Evolutionary conservation across 1,140 invertebrate genomes (phyloP), one percentile per base, ranked within the genome.

Genomic region (Stegodyphus mimosarum): DNA sequence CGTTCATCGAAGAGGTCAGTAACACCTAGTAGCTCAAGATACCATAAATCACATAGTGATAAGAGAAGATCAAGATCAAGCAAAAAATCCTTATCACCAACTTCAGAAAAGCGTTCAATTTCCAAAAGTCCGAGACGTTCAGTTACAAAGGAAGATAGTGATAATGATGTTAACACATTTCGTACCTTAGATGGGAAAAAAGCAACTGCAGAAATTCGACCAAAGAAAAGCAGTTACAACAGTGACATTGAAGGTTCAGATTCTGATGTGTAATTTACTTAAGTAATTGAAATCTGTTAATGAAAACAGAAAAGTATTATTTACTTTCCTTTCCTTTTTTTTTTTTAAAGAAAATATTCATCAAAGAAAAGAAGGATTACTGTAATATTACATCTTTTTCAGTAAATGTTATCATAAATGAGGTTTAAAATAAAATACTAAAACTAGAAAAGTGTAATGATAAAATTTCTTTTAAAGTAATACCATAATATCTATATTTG

Each of bases 241-340:
- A 84, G 81, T 84, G 81, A 84, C 70, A n/a, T 7, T 10, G 53
- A 63, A 74, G 73, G 64, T 13, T 84, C 81, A 1, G 81, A 84
- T 55, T 84, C 81, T 17, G 81, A 84, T 33, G 33, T 3, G 3
- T 33, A 33, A 33, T 33, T 33, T 33, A 33, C 33, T 33, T 33
- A 33, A 33, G 33, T 33, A n/a, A 33, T 33, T 33, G 33, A 3
- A 33, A 33, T 33, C 33, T 33, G 33, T 33, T 33, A 33, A 1
- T 1, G 33, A 33, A 33, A 33, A 33, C 33, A 33, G 33, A 33
- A 33, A 33, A n/a, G n/a, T n/a, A n/a, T n/a, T n/a, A n/a, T n/a
- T n/a, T n/a, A n/a, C n/a, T n/a, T n/a, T n/a, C n/a, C n/a, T n/a
- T n/a, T 33, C 1, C 33, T 33, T 33, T 33, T 33, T 33, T 1